These are phyloP conservation scores for Apostichopus japonicus DNA, from an alignment of 35 echinoderm and acorn worm genomes.

Conservation along the genomic window DNA sequence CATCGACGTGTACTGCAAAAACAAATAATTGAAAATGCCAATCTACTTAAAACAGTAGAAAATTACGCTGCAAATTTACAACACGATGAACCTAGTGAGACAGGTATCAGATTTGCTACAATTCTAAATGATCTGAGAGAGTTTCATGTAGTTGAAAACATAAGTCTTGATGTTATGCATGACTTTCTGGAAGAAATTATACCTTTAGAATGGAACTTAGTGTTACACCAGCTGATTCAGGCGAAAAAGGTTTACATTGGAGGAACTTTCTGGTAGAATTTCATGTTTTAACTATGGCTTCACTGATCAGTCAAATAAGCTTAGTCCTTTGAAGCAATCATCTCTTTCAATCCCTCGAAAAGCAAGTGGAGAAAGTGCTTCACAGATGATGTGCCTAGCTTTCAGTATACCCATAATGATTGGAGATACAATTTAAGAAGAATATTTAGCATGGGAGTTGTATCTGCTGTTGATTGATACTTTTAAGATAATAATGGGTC, in stretches of 20 bases:
- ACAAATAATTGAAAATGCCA: constrained; percentile 35
- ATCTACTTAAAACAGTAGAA: not conserved
- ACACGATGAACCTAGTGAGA: not conserved
- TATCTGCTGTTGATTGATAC: constrained; percentile 55
- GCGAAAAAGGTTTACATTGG: constrained; percentile 27
- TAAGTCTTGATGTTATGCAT: constrained; percentile 57
- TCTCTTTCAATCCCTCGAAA: constrained; percentile 33
- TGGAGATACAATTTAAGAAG: constrained; percentile 42
- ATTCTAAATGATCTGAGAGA: constrained; percentile 51
- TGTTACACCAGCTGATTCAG: not conserved
- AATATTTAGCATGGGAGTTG: constrained; percentile 58
- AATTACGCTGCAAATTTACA: constrained; percentile 3
- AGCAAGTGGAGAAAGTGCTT: constrained; percentile 46
- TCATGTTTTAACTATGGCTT: constrained; percentile 50
- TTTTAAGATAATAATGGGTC: constrained; percentile 53
- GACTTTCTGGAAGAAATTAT: constrained; percentile 66
- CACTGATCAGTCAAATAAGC: constrained; percentile 54
- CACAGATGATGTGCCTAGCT: constrained; percentile 58
- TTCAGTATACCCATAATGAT: constrained; percentile 48
- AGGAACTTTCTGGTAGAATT: not conserved
- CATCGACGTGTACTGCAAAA: not conserved
- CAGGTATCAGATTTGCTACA: constrained; percentile 50
- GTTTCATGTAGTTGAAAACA: constrained; percentile 54
- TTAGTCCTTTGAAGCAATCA: constrained; percentile 30
- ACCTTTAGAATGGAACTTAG: too few species aligned